Base-by-base conservation (phyloP, 2,113 vertebrate genomes). In the Chaetura pelagica region DNA sequence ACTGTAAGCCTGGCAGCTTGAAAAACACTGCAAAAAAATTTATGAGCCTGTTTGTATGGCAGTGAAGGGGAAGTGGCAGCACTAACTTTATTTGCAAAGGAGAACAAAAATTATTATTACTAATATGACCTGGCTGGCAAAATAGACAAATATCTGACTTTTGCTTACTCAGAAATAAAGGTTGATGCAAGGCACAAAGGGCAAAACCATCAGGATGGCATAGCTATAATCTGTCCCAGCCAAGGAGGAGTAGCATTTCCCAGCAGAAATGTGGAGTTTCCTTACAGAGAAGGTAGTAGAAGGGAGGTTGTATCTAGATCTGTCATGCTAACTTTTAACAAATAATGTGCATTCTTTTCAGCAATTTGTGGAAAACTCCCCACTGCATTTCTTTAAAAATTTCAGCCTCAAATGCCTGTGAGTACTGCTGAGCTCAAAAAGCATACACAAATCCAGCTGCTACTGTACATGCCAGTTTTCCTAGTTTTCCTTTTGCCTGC, bases 31-130 rank as follows among this genome's bases (percentile, higher is more conserved):
- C 20, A 29, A 35, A 75, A 73, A 72, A 88, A 67, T 51, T 34
- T 49, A 57, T 66, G 54, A 52, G 30, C 26, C 21, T 58, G 35
- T 24, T 19, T 61, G n/a, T 61, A 38, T 27, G 34, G 46, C 48
- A 69, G 24, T 67, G 63, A 57, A 57, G 78, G 75, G 57, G 15
- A 55, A 82, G 51, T 34, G 42, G 46, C 49, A 77, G 16, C 5
- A 40, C 48, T 94, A 68, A 27, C 48, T 58, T 51, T 76, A 34
- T 82, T 96, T 93, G 69, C 82, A 91, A 95, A 96, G 35, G 46
- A 12, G 75, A 71, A 51, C 18, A 83, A 63, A 80, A 79, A 80
- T 29, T 5, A 26, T 91, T 30, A 63, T 91, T 89, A 48, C 46
- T 55, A 40, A 52, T 64, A 49, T 12, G 11, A 40, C 46, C 35